phyloP scores from a whole-genome alignment of 1,140 invertebrate genomes.

The Drosophila burlai region DNA sequence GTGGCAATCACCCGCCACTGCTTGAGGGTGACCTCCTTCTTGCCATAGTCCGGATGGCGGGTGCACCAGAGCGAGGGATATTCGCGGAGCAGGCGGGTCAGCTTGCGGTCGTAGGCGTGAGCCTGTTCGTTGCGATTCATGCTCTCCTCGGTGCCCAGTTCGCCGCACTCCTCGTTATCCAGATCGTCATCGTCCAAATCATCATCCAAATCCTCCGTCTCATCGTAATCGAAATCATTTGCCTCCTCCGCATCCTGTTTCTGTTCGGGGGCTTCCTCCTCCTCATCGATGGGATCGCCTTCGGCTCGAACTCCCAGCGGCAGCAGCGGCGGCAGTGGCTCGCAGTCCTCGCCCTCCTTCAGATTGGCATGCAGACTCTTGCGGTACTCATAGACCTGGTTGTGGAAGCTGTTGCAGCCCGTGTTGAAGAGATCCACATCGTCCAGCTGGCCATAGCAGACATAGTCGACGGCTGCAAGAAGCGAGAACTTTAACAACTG shows the following conservation, averaged over 20 bases:
- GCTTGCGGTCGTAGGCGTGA: slow-evolving; percentile 76
- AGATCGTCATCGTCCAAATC: slow-evolving; percentile 60
- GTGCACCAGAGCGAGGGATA: slow-evolving; percentile 83
- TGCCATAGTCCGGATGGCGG: slow-evolving; percentile 76
- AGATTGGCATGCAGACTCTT: slow-evolving; percentile 79
- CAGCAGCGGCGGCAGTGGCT: slow-evolving; percentile 69
- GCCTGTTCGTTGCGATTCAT: slow-evolving; percentile 80
- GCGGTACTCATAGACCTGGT: slow-evolving; percentile 80
- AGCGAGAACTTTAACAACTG: slow-evolving; percentile 62
- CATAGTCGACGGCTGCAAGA: slow-evolving; percentile 77
- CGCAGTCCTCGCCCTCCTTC: slow-evolving; percentile 64
- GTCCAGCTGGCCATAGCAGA: slow-evolving; percentile 79
- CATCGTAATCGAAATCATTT: slow-evolving; percentile 42
- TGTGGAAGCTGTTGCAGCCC: slow-evolving; percentile 75
- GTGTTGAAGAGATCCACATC: slow-evolving; percentile 81
- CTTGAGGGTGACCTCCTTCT: slow-evolving; percentile 73
- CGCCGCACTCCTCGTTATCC: slow-evolving; percentile 45
- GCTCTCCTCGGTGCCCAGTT: slow-evolving; percentile 68
- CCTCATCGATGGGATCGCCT: slow-evolving; percentile 72
- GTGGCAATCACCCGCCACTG: slow-evolving; percentile 76
- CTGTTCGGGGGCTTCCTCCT: slow-evolving; percentile 44
- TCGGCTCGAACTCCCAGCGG: slow-evolving; percentile 64
- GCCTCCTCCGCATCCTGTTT: slow-evolving; percentile 31
- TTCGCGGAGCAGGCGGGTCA: slow-evolving; percentile 68
- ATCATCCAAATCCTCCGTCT: slow-evolving; percentile 37